Evolutionary conservation across 2,888 invertebrate genomes (phyloP).

Genomic region (Lasioglossum leucozonium): DNA sequence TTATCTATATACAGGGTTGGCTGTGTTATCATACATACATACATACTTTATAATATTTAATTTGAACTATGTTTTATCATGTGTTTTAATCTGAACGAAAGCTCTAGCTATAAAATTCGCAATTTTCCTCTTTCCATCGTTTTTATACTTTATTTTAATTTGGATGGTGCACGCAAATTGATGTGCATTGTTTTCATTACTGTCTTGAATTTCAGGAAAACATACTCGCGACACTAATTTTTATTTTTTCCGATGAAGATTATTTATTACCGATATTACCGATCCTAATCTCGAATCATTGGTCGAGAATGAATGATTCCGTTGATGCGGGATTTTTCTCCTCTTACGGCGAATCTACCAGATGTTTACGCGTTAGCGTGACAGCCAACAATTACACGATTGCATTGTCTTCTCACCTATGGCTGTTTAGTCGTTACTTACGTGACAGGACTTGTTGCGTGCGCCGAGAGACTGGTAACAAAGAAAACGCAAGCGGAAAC

Average conservation of each 20-base stretch:
- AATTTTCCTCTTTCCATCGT: not conserved
- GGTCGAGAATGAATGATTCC: not conserved
- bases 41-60: no score
- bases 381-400: conserved; percentile 39
- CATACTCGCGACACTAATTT: not conserved
- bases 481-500: conserved; percentile 60
- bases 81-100: no score
- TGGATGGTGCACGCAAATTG: no score
- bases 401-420: conserved; percentile 52
- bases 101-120: not conserved
- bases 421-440: conserved; percentile 38
- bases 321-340: not conserved
- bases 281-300: not conserved
- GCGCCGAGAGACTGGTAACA: conserved; percentile 35
- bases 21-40: no score
- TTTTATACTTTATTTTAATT: no score
- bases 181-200: not conserved
- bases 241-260: not conserved
- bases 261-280: no score
- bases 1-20: no score
- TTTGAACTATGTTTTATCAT: no score
- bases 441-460: conserved; percentile 50
- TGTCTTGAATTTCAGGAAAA: not conserved
- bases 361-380: conserved; percentile 44
- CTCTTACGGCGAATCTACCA: conserved; percentile 1